Evolutionary conservation across 2,888 invertebrate species (phyloP), one percentile per base, ranked within the genome.

Genomic region (Byasa hedistus): DNA sequence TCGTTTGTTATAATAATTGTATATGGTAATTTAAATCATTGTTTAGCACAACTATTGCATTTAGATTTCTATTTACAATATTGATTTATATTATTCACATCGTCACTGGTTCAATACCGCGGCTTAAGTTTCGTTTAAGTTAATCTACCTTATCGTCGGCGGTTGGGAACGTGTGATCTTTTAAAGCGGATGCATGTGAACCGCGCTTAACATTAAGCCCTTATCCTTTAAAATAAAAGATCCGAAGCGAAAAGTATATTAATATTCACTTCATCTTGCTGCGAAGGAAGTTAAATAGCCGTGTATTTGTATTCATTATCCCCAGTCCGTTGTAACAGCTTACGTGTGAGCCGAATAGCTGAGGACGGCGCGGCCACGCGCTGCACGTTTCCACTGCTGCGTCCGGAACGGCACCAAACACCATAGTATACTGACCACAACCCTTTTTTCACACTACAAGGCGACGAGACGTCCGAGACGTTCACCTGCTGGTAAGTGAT

Each of bases 261-360:
- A 73, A 73, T 72, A 73, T 72, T 72, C 73, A 71, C 73, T 74
- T 72, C 73, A 75, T 74, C 73, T 71, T 69, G 71, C 76, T 75
- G 75, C 76, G 77, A 77, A 79, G 81, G 84, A 84, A 87, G 88
- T 87, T 87, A 87, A 89, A 89, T 89, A 87, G 86, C 84, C 84
- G 85, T 85, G 85, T 84, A 82, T 81, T 80, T 83, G 87, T 86
- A 89, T 89, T 88, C 89, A 84, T 88, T 88, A 86, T 86, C 83
- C 84, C 80, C 79, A 57, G 65, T 44, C 60, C 64, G 75, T 71
- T 75, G 71, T 76, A 78, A 77, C 81, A 79, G 82, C 82, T 82
- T 83, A 84, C 82, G 83, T 85, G 86, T 82, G 84, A 82, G 84
- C 78, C 82, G 84, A 82, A 84, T 83, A 77, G 82, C 75, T 77